Percentiles rank a stretch among this genome's conserved stretches.
These are phyloP conservation scores for Chrysotoxum bicinctum DNA, from an alignment of 2,888 invertebrate species.

Conservation along the genomic window DNA sequence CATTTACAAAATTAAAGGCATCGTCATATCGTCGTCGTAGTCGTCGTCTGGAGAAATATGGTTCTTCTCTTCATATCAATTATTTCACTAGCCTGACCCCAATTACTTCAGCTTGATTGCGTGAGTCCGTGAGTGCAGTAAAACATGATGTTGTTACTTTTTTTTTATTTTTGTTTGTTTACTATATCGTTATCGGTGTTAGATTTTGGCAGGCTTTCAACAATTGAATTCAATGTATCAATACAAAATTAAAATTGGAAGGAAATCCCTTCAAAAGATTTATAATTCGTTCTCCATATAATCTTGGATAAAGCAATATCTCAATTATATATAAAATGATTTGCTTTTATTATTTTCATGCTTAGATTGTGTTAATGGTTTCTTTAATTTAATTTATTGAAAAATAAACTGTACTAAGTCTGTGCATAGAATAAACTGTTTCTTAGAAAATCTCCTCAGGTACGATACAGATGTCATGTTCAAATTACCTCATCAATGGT, in stretches of 20 bases:
- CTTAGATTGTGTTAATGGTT: no score
- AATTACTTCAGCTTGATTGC: slow-evolving; percentile 69
- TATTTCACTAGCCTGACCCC: slow-evolving; percentile 50
- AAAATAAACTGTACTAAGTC: no score
- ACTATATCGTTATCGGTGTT: neutral
- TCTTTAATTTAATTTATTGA: no score
- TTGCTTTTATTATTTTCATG: no score
- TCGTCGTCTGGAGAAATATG: slow-evolving; percentile 13
- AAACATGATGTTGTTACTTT: slow-evolving; percentile 9
- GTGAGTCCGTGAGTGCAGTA: slow-evolving; percentile 62
- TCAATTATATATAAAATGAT: no score
- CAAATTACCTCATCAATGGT: no score
- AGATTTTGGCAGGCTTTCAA: neutral
- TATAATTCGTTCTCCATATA: no score
- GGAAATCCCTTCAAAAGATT: neutral
- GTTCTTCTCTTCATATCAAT: slow-evolving; percentile 46
- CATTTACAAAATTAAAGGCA: slow-evolving; percentile 23
- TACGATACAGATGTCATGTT: no score
- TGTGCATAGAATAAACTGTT: no score
- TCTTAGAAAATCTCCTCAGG: no score
- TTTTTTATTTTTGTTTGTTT: neutral
- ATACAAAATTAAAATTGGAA: neutral
- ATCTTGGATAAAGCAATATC: no score
- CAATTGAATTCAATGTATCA: neutral
- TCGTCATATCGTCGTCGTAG: neutral